Evolutionary conservation across 2,888 invertebrate genomes (phyloP), one percentile per base, ranked within the genome.

Genomic region (Argyresthia albistria): DNA sequence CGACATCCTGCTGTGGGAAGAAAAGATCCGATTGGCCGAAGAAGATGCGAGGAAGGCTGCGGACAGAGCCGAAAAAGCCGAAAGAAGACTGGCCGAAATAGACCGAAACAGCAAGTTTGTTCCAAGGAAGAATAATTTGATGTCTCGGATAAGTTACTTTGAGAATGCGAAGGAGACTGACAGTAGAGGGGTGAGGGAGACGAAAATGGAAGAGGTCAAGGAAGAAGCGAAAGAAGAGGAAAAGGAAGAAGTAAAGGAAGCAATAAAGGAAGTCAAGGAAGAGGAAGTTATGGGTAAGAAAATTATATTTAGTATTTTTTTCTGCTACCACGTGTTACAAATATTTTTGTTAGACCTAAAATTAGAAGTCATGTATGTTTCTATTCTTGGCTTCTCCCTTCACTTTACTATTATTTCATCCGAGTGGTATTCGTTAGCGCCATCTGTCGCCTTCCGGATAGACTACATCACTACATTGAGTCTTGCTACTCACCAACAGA

Each of bases 1-100:
- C 0, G 91, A 93, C 65, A 88, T 91, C 11, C 90, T 93, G 25
- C 71, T 93, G 0, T 88, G 93, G 65, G 93, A 93, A 60, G 93
- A 93, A 69, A 91, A 92, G 62, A 82, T 93, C 39, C 90, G 88
- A 64, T 70, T 93, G 0, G 91, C 91, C 0, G 93, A 93, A 65
- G 90, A 91, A n/a, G 93, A 93, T 61, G 83, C 93, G 0, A 88
- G 89, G 58, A 88, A 88, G 58, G 91, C 91, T 0, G 56, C 88
- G 9, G 88, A 90, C 56, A 73, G 92, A 54, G 92, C 92, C 0
- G 91, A 92, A 63, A 79, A 39, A 42, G 51, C 66, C 0, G 65
- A 65, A 49, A 65, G 57, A 43, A 64, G 55, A 49, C 47, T 62
- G n/a, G 57, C 58, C 4, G 60, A 60, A 35, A 8, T 59, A 7